These are phyloP conservation scores for Diaprepes abbreviatus DNA, from an alignment of 2,888 invertebrate species.

Conservation along the genomic window DNA sequence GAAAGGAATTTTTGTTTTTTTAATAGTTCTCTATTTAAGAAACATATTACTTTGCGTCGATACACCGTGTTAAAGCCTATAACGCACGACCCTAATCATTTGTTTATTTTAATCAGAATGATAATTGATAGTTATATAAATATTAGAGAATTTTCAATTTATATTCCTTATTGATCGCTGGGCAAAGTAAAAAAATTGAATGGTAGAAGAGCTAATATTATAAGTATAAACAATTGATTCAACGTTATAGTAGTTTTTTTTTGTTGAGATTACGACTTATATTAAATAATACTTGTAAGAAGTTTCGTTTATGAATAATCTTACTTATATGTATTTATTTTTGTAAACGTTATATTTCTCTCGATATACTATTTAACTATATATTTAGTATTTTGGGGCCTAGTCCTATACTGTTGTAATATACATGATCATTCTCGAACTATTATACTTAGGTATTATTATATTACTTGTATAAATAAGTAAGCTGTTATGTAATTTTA, in stretches of 20 bases:
- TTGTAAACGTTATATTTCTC: slow-evolving; percentile 1
- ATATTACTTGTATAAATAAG: slow-evolving; percentile 21
- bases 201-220: too few species aligned
- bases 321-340: slow-evolving; percentile 9
- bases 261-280: slow-evolving; percentile 19
- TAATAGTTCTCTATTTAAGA: too few species aligned
- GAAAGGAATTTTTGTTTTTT: too few species aligned
- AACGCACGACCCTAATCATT: too few species aligned
- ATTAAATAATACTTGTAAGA: not conserved
- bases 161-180: too few species aligned
- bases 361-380: not conserved
- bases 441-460: not conserved
- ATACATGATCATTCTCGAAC: slow-evolving; percentile 8
- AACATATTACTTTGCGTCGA: too few species aligned
- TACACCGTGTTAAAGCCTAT: too few species aligned
- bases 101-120: too few species aligned
- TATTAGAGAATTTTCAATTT: too few species aligned
- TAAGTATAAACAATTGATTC: too few species aligned
- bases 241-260: slow-evolving; percentile 1
- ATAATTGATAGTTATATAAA: too few species aligned
- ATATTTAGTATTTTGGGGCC: slow-evolving; percentile 10
- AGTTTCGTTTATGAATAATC: slow-evolving; percentile 8
- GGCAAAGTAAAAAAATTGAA: too few species aligned
- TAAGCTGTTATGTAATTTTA: slow-evolving; percentile 31
- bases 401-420: slow-evolving; percentile 26